phyloP scores from a whole-genome alignment of 1,140 invertebrate genomes.

The Kradibia gibbosae region DNA sequence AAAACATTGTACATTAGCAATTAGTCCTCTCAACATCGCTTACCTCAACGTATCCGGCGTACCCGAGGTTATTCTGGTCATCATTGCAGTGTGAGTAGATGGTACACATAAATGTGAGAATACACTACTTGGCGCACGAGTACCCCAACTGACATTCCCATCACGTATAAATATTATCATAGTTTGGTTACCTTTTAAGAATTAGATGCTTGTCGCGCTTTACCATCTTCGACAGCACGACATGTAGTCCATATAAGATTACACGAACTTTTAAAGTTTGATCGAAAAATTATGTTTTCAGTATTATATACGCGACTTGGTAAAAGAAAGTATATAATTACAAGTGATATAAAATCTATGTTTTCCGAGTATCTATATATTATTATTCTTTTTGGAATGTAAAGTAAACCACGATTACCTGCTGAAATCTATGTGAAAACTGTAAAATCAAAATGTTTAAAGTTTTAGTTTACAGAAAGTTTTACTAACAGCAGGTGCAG shows the following conservation, averaged over 20 bases:
- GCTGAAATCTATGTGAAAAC: no score
- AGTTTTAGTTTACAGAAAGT: no score
- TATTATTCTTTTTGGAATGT: no score
- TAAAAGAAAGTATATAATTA: no score
- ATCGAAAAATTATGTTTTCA: background rate
- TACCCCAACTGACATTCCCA: background rate
- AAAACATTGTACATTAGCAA: slow-evolving; percentile 25
- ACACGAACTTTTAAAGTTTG: no score
- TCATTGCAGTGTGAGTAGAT: no score
- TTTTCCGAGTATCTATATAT: no score
- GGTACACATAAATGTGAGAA: background rate
- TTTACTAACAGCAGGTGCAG: no score
- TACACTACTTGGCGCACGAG: background rate
- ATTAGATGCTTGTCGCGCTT: background rate
- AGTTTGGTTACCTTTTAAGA: background rate
- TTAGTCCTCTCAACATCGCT: slow-evolving; percentile 26
- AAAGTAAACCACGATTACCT: no score
- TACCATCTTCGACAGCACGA: background rate
- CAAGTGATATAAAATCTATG: no score
- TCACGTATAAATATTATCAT: background rate
- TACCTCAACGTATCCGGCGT: background rate
- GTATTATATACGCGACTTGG: background rate
- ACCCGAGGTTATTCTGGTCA: background rate
- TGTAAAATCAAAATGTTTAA: no score
- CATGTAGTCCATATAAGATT: background rate